A percentile compares a stretch with the other conserved stretches of the same genome.
Evolutionary conservation across 2,888 invertebrate species (phyloP).

Genomic region (Dicycla oo): DNA sequence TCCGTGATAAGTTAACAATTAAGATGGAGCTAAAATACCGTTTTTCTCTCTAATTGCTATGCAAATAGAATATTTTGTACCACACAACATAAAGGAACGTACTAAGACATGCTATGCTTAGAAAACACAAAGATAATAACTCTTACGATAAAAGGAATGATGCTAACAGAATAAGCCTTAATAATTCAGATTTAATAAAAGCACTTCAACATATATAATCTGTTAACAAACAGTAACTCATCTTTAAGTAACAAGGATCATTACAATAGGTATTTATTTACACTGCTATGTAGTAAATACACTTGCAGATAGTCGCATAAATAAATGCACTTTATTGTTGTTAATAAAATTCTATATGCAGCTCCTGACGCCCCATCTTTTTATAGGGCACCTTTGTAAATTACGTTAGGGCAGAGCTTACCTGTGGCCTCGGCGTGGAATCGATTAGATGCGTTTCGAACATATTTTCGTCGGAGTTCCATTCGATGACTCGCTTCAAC

Average conservation of each 20-base stretch:
- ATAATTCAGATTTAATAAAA: slow-evolving; percentile 31
- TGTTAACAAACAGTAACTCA: slow-evolving; percentile 42
- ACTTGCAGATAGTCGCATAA: slow-evolving; percentile 62
- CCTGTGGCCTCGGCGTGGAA: slow-evolving; percentile 77
- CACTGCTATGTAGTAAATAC: slow-evolving; percentile 56
- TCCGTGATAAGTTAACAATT: slow-evolving; percentile 59
- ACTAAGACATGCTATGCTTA: slow-evolving; percentile 1
- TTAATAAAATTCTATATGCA: slow-evolving; percentile 70
- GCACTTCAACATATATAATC: slow-evolving; percentile 39
- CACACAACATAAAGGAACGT: slow-evolving; percentile 6
- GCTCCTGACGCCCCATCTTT: slow-evolving; percentile 73
- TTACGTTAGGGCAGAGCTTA: slow-evolving; percentile 77
- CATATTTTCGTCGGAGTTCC: slow-evolving; percentile 77
- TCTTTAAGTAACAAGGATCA: slow-evolving; percentile 51
- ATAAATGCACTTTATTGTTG: slow-evolving; percentile 71
- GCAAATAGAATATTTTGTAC: slow-evolving; percentile 54
- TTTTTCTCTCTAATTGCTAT: slow-evolving; percentile 51
- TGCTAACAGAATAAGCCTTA: slow-evolving; percentile 9
- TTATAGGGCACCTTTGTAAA: slow-evolving; percentile 76
- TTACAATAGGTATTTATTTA: slow-evolving; percentile 59
- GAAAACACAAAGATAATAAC: slow-evolving; percentile 8
- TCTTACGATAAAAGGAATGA: slow-evolving; percentile 11
- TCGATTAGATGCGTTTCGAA: slow-evolving; percentile 85
- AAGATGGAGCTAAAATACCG: slow-evolving; percentile 46
- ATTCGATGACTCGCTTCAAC: slow-evolving; percentile 81